Conservation (phyloP, 1,140 invertebrate species). For the Bombus huntii region DNA sequence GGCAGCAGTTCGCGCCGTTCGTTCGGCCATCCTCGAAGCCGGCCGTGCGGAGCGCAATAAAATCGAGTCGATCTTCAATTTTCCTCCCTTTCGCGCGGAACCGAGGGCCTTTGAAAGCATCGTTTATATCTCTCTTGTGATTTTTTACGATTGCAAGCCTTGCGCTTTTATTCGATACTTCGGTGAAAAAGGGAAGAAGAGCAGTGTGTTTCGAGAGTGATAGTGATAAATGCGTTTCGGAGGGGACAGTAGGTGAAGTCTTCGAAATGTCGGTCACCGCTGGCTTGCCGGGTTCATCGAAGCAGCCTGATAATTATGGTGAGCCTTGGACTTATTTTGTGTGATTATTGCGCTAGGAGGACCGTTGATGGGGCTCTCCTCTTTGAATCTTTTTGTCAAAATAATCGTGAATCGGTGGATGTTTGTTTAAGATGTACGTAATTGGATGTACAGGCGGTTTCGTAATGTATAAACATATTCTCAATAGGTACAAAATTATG, state of each 20-base stretch:
- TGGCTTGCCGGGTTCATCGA: conserved; percentile 69
- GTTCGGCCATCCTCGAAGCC: conserved; percentile 38
- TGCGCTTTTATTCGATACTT: no score
- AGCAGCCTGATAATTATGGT: conserved; percentile 73
- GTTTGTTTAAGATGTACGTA: not conserved
- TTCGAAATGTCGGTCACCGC: conserved; percentile 73
- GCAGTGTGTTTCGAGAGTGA: conserved; percentile 54
- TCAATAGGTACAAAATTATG: no score
- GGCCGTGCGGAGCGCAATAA: conserved; percentile 16
- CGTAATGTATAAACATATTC: not conserved
- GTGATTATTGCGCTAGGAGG: not conserved
- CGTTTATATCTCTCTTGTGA: not conserved
- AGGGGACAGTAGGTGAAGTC: conserved; percentile 62
- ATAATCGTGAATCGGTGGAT: not conserved
- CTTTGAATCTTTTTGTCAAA: not conserved
- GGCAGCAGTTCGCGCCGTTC: conserved; percentile 51
- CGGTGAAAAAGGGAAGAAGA: no score
- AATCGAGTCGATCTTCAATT: conserved; percentile 18
- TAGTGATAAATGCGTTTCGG: conserved; percentile 60
- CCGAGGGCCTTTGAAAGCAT: not conserved
- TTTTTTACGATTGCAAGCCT: not conserved
- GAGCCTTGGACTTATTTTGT: conserved; percentile 20
- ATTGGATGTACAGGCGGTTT: not conserved
- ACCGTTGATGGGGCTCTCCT: not conserved
- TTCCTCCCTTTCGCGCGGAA: not conserved